Evolutionary conservation across 2,888 invertebrate genomes (phyloP), one percentile per base, ranked within the genome.

Genomic region (Morpho achilles): DNA sequence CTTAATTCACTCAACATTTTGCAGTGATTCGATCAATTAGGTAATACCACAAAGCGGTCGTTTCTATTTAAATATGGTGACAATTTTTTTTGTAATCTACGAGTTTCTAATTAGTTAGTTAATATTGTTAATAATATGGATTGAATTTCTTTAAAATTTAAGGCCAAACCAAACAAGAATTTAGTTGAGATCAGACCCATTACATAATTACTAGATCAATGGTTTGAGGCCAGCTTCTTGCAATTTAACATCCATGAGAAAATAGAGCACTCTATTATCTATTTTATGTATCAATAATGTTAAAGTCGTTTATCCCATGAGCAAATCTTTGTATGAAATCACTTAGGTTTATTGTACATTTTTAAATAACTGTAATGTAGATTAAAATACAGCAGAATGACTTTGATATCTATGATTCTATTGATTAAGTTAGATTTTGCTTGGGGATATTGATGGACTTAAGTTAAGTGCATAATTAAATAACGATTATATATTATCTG

Each of bases 151-250:
- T 71, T 46, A 53, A 51, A 55, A 59, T 23, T 58, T 47, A 58
- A 50, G 61, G 59, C 56, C 61, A 58, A 3, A 23, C 2, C 23
- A 23, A 23, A 63, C 58, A 64, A 67, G 62, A 64, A 61, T 65
- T 53, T 16, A 23, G 64, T 58, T 61, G 55, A 60, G 66, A 60
- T 55, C 46, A 58, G 56, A 63, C 42, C 54, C 54, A 54, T 68
- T 70, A 69, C 70, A 72, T 73, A 74, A 74, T 70, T 77, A 73
- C 65, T 77, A 66, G 79, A 72, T 71, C 70, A 75, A 60, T 71
- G 68, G 70, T 72, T 62, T 75, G 74, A 77, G 77, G 77, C 67
- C 71, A 65, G 51, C 67, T 47, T 61, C 58, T 63, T 41, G 42
- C 45, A 50, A 32, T 40, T 55, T 23, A 10, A 6, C 44, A 48